A percentile compares a stretch with the other conserved stretches of the same genome.
phyloP scores from a whole-genome alignment of 2,113 vertebrate species.

The Odocoileus hemionus region DNA sequence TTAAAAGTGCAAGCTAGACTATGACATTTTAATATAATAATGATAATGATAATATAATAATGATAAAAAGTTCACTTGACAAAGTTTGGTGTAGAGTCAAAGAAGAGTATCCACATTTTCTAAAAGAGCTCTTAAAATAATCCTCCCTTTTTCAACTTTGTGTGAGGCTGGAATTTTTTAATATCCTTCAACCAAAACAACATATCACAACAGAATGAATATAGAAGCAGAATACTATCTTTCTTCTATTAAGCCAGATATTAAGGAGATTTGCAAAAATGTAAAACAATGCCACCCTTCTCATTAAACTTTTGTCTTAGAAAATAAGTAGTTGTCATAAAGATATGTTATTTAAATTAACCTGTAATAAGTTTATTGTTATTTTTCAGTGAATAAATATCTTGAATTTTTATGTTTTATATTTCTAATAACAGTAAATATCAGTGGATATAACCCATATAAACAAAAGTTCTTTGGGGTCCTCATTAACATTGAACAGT shows the following conservation, averaged over 20 bases:
- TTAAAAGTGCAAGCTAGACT: background rate
- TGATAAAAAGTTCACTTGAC: background rate
- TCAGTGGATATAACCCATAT: background rate
- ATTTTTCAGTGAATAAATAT: constrained; percentile 42
- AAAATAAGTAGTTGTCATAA: constrained; percentile 22
- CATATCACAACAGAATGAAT: background rate
- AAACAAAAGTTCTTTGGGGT: constrained; percentile 12
- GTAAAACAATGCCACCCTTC: background rate
- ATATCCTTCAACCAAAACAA: background rate
- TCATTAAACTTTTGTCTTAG: constrained; percentile 22
- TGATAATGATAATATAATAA: background rate
- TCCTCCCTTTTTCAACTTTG: background rate
- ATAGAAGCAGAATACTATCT: background rate
- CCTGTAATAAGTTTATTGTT: background rate
- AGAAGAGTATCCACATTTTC: background rate
- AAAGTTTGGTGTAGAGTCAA: background rate
- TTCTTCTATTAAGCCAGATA: background rate
- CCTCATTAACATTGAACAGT: constrained; percentile 6
- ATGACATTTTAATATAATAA: background rate
- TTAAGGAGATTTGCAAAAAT: constrained; percentile 33
- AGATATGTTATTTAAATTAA: constrained; percentile 24
- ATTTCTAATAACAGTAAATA: constrained; percentile 8
- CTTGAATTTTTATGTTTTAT: constrained; percentile 28
- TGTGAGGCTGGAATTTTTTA: background rate
- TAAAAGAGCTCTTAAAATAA: background rate